phyloP scores from a whole-genome alignment of 1,140 invertebrate species.

The Pentalonia nigronervosa region DNA sequence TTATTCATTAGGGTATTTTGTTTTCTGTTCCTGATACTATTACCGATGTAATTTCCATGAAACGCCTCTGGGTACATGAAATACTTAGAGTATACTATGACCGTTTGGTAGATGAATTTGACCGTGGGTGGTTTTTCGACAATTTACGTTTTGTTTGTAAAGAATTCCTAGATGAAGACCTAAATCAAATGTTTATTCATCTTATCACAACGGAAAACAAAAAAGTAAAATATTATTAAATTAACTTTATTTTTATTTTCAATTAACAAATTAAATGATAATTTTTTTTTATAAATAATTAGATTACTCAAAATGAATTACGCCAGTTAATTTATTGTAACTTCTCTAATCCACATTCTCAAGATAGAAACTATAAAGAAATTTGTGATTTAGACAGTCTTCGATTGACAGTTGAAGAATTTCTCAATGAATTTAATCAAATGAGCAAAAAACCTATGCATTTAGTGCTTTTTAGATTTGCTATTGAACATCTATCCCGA shows the following conservation, averaged over 20 bases:
- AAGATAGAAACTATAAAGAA: conserved; percentile 87
- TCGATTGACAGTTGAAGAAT: conserved; percentile 83
- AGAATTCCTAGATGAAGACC: conserved; percentile 66
- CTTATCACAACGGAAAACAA: conserved; percentile 44
- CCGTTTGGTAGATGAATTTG: conserved; percentile 82
- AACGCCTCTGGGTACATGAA: conserved; percentile 94
- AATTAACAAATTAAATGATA: no score
- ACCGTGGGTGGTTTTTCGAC: conserved; percentile 82
- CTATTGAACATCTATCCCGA: conserved; percentile 91
- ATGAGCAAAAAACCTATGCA: conserved; percentile 98
- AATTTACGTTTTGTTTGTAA: conserved; percentile 65
- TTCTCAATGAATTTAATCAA: conserved; percentile 91
- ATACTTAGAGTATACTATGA: conserved; percentile 93
- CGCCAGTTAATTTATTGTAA: conserved; percentile 93
- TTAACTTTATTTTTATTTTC: neutral
- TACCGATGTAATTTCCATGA: conserved; percentile 85
- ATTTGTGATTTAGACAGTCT: conserved; percentile 84
- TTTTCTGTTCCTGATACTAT: conserved; percentile 92
- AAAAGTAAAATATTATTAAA: conserved; percentile 31
- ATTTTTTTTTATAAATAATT: neutral
- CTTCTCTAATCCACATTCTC: conserved; percentile 92
- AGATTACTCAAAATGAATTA: conserved; percentile 74
- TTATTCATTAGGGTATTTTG: conserved; percentile 77
- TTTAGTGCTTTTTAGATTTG: conserved; percentile 93
- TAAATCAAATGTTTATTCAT: conserved; percentile 66